Evolutionary conservation across 2,888 invertebrate genomes (phyloP), one percentile per base, ranked within the genome.

Genomic region (Ommatoiulus sabulosus): DNA sequence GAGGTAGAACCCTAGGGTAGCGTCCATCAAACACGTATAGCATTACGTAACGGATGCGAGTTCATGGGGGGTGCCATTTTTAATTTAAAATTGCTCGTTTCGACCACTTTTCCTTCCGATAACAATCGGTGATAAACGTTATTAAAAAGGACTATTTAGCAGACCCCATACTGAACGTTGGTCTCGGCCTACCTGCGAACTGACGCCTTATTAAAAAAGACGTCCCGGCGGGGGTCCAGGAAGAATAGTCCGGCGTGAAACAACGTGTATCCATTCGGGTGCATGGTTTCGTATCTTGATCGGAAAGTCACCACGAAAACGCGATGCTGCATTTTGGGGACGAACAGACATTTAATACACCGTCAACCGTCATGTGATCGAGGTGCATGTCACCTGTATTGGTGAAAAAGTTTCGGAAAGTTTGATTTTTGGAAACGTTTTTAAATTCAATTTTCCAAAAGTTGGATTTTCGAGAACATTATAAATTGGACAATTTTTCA

Each of bases 31-130:
- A 52, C 3, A 52, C 52, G 52, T 63, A 20, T 12, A 3, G n/a
- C 63, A 63, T 63, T 63, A 63, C 63, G 63, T 63, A 63, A 63
- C 20, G 63, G 63, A 63, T 63, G 63, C 63, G 63, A 63, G 7
- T 17, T n/a, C 63, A 63, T 63, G n/a, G 63, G 63, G 2, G 63
- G 63, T 3, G 20, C 2, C n/a, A 63, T 63, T 63, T 63, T 63
- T 63, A 63, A 63, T 63, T 63, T 63, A 63, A 63, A 63, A 63
- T 63, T 63, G 63, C 63, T n/a, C 63, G 63, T 63, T 63, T 63
- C 4, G 7, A 63, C 17, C 63, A 63, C 63, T 63, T 63, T 46
- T 63, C 63, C 63, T 63, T 63, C 63, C 63, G 63, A 63, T 63
- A 63, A 63, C 63, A 63, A 63, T 63, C 17, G 63, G n/a, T 10